Base-by-base conservation (phyloP, 2,888 invertebrate genomes). In the Drosophila rellima region DNA sequence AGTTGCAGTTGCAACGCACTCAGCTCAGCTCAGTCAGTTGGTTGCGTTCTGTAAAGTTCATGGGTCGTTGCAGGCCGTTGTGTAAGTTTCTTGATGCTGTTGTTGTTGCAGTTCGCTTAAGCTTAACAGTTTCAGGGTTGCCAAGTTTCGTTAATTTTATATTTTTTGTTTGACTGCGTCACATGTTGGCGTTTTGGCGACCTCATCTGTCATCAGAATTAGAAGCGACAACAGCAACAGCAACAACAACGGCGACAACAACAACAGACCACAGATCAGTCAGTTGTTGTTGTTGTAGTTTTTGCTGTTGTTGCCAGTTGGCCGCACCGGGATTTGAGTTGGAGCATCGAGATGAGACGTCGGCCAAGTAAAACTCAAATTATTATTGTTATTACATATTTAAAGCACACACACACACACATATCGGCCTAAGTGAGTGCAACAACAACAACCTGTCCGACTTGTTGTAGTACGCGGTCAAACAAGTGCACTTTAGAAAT, bases 401-500 rank as follows among this genome's bases (percentile, higher is more conserved):
- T 69, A 77, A 70, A 69, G 47, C 67, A 74, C 42, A 29, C 29
- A 62, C 26, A 55, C 39, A 39, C 17, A 39, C 26, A 52, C 13
- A 13, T 10, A 20, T 10, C 18, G 57, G 37, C 37, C 47, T 39
- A 57, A 47, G 59, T 66, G 52, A 68, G 52, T 52, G 44, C 67
- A 73, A 67, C 52, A 74, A 68, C 65, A 50, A 51, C 78, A 70
- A 84, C 84, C 75, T 78, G 88, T 87, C 74, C 79, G 61, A 80
- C 79, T 76, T 80, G 83, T 82, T 81, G 85, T 78, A 77, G 87
- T 75, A 87, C 83, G 90, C 89, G 85, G 89, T 89, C 89, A 89
- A 89, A 89, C 89, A 90, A 89, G 90, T 89, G 89, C 89, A 89
- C 89, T 89, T 89, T 89, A 89, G 87, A 83, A 83, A 83, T 89